Conservation (phyloP, 2,797 vertebrate species). For the Tachyglossus aculeatus region DNA sequence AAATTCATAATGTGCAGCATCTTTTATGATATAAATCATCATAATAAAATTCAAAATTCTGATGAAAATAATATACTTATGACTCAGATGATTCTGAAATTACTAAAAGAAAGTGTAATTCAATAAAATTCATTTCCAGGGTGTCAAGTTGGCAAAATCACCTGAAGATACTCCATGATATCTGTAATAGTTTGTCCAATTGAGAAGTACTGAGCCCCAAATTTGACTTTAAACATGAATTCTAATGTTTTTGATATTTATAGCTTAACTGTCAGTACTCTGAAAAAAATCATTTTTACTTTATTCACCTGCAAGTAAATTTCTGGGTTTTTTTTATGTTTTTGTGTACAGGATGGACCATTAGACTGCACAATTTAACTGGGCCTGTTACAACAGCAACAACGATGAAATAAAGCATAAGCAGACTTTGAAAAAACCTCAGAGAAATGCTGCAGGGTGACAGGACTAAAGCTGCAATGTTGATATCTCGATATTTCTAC, state of each 20-base stretch:
- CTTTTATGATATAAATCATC: too few relatives aligned
- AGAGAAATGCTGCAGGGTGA: constrained; percentile 10
- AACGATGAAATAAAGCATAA: background rate
- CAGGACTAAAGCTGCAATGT: constrained; percentile 4
- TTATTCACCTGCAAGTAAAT: background rate
- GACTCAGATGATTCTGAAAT: too few relatives aligned
- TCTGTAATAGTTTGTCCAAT: background rate
- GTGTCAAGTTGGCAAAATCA: background rate
- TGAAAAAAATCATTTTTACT: background rate
- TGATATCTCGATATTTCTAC: constrained; percentile 14
- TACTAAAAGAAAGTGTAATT: too few relatives aligned
- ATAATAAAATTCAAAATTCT: too few relatives aligned
- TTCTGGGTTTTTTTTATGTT: fast-evolving
- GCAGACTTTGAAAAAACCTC: constrained; percentile 3
- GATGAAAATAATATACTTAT: too few relatives aligned
- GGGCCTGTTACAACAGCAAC: constrained; percentile 6
- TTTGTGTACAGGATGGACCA: background rate
- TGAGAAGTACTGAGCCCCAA: background rate
- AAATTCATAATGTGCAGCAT: too few relatives aligned
- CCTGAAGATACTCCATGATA: background rate
- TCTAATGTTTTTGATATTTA: constrained; percentile 20
- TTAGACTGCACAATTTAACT: constrained; percentile 23
- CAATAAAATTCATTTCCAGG: too few relatives aligned
- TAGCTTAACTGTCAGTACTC: constrained; percentile 11
- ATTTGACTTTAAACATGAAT: constrained; percentile 15